These are phyloP conservation scores for Chrysolina oricalcia DNA, from an alignment of 2,888 invertebrate genomes.

Conservation along the genomic window DNA sequence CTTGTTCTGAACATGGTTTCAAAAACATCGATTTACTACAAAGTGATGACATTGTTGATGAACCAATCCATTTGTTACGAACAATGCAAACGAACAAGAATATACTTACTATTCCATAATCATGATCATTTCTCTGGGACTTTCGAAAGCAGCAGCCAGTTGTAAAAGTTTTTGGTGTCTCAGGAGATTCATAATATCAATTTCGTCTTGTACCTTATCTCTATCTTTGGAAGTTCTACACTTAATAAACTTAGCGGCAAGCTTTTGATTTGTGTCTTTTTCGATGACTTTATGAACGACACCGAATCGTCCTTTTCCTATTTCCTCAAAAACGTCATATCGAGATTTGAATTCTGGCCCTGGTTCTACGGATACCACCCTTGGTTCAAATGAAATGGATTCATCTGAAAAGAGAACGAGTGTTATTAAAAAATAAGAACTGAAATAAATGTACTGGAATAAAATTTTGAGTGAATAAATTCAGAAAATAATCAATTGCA, in stretches of 20 bases:
- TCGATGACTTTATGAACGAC: conserved; percentile 82
- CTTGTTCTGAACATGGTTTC: no score
- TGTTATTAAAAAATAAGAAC: no score
- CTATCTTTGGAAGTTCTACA: conserved; percentile 83
- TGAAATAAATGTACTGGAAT: no score
- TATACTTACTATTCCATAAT: conserved; percentile 92
- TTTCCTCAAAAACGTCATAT: conserved; percentile 81
- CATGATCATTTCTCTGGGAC: conserved; percentile 85
- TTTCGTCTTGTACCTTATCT: conserved; percentile 86
- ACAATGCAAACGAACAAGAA: no score
- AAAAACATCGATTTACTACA: no score
- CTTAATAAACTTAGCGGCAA: conserved; percentile 89
- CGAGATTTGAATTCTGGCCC: conserved; percentile 76
- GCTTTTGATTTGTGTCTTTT: conserved; percentile 76
- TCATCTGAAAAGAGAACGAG: conserved; percentile 64
- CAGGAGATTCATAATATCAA: conserved; percentile 89
- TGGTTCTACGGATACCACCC: conserved; percentile 72
- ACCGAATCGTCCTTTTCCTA: conserved; percentile 85
- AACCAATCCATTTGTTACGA: no score
- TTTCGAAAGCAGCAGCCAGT: conserved; percentile 87
- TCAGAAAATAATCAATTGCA: no score
- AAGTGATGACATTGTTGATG: no score
- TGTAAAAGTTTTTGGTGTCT: conserved; percentile 90
- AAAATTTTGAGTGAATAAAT: no score
- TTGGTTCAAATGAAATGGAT: conserved; percentile 65